phyloP scores from a whole-genome alignment of 2,888 invertebrate genomes.

The Nudaria mundana region DNA sequence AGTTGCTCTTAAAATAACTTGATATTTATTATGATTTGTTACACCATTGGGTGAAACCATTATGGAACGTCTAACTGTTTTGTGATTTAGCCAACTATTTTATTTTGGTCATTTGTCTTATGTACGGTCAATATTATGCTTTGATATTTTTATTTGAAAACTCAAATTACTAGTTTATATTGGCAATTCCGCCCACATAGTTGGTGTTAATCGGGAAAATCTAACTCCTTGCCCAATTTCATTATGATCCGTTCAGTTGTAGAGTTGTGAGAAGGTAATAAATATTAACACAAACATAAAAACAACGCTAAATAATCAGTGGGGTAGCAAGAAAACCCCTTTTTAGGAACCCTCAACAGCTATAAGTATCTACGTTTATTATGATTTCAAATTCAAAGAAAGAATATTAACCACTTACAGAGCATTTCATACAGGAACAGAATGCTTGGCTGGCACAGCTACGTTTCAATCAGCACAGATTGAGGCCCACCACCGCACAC shows the following conservation, averaged over 20 bases:
- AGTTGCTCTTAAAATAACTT: constrained; percentile 9
- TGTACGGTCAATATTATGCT: constrained; percentile 5
- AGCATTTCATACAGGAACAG: constrained; percentile 30
- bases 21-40: constrained; percentile 10
- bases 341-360: too few relatives aligned
- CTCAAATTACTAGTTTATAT: too few relatives aligned
- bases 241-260: too few relatives aligned
- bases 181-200: too few relatives aligned
- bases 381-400: too few relatives aligned
- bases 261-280: too few relatives aligned
- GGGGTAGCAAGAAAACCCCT: too few relatives aligned
- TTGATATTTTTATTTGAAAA: not conserved
- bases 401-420: constrained; percentile 11
- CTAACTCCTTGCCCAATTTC: too few relatives aligned
- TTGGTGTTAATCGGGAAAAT: too few relatives aligned
- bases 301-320: too few relatives aligned
- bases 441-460: constrained; percentile 59
- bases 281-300: too few relatives aligned
- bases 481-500: constrained; percentile 48
- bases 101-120: constrained; percentile 7
- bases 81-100: constrained; percentile 9
- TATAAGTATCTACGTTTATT: too few relatives aligned
- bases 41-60: constrained; percentile 4
- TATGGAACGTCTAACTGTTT: constrained; percentile 5
- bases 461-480: constrained; percentile 72